These are phyloP conservation scores for Ammospiza maritima DNA, from an alignment of 2,797 vertebrate species.

Conservation along the genomic window DNA sequence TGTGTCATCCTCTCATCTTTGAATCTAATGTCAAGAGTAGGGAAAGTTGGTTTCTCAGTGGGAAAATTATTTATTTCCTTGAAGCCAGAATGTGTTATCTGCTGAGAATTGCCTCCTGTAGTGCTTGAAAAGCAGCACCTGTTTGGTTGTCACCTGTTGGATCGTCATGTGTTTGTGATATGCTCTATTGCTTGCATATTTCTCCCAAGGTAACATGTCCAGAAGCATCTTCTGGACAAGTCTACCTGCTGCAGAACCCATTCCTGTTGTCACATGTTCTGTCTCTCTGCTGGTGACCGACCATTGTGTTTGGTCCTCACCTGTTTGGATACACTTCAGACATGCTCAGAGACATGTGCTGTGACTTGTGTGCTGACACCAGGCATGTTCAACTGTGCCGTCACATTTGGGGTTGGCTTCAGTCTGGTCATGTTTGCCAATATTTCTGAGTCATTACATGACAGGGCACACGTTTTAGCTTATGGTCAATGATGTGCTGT, in stretches of 20 bases:
- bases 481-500: background rate
- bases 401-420: background rate
- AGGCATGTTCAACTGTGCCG: background rate
- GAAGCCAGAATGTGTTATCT: background rate
- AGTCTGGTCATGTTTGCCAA: background rate
- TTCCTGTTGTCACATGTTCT: background rate
- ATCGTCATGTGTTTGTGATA: accelerated
- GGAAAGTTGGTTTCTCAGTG: background rate
- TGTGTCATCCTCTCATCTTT: background rate
- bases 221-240: background rate
- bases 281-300: background rate
- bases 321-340: background rate
- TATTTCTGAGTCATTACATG: background rate
- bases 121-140: background rate
- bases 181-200: background rate
- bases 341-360: background rate
- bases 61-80: background rate
- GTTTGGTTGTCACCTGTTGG: background rate
- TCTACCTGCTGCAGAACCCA: accelerated
- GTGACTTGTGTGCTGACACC: background rate
- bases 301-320: background rate
- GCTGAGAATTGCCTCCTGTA: background rate
- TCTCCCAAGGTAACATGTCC: background rate
- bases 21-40: background rate
- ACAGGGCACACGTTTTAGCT: background rate